Evolutionary conservation across 2,113 vertebrate genomes (phyloP), one percentile per base, ranked within the genome.

Genomic region (Ardeotis arabs): DNA sequence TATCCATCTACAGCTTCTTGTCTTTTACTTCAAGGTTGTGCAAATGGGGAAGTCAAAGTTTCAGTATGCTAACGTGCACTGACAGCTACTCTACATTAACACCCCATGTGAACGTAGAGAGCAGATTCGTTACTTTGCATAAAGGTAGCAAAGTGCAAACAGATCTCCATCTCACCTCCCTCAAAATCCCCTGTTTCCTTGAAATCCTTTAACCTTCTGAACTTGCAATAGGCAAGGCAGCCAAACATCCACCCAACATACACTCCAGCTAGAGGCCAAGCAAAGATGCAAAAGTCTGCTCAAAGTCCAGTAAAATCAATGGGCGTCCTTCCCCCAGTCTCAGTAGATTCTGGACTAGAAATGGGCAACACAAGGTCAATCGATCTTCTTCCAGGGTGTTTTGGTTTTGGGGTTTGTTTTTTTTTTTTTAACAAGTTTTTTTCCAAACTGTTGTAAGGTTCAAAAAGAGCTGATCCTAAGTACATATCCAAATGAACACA

Each of bases 31-130:
- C 29, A 52, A 85, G 20, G 49, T 17, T 64, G 62, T 33, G n/a
- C 25, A 55, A 58, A 50, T 2, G 28, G 25, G 24, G 23, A 62
- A 49, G 63, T 33, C 9, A 3, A 67, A 75, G 22, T 41, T 83
- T 59, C 49, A 41, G 31, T 15, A 7, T 0, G 6, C 22, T 55
- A 47, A 53, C 9, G 5, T 2, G 13, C 13, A 7, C 6, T 92
- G 89, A 53, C 56, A 91, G 21, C 53, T 76, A 21, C 25, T 55
- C 63, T 39, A 72, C 23, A 59, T 35, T 53, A 53, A 59, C n/a
- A 72, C 11, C 31, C 44, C 0, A 0, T 1, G 6, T 21, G 37
- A 73, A 47, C 0, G 2, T 17, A 39, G 47, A 58, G 6, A 76
- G 39, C 35, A 18, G 18, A 52, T 16, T 58, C 44, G 18, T 10